Evolutionary conservation across 1,140 invertebrate genomes (phyloP).

Genomic region (Procambarus clarkii): DNA sequence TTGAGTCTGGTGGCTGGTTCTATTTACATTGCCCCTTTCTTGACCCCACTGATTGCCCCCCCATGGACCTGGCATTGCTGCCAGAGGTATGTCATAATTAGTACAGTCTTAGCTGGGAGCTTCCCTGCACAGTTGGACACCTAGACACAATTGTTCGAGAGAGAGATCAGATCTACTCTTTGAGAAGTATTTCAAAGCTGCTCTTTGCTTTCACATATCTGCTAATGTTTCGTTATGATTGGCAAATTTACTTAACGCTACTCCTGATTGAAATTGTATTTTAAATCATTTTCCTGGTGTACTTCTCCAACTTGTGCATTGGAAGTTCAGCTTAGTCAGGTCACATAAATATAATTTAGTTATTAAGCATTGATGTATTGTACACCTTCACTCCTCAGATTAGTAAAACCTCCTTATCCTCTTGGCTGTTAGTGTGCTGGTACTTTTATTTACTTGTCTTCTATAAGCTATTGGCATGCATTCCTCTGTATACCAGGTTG

Average conservation of each 20-base stretch:
- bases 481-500: not conserved
- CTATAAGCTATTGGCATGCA: constrained; percentile 8
- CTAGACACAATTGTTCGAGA: not conserved
- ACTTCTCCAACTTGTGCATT: constrained; percentile 32
- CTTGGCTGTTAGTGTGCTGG: not conserved
- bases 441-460: not conserved
- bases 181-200: not conserved
- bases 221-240: not conserved
- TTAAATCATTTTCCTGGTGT: not conserved
- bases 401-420: not conserved
- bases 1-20: constrained; percentile 37
- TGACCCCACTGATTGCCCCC: constrained; percentile 66
- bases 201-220: not conserved
- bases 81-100: constrained; percentile 61
- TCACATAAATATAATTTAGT: constrained; percentile 13
- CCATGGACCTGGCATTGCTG: constrained; percentile 59
- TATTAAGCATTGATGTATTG: constrained; percentile 8
- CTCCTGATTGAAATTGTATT: not conserved
- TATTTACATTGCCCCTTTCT: constrained; percentile 60
- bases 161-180: not conserved
- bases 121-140: constrained; percentile 47
- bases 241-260: not conserved
- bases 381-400: not conserved
- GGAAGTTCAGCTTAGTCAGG: constrained; percentile 21
- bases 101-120: constrained; percentile 41